These are phyloP conservation scores for Seriola rivoliana DNA, from an alignment of 2,113 vertebrate genomes.

Conservation along the genomic window DNA sequence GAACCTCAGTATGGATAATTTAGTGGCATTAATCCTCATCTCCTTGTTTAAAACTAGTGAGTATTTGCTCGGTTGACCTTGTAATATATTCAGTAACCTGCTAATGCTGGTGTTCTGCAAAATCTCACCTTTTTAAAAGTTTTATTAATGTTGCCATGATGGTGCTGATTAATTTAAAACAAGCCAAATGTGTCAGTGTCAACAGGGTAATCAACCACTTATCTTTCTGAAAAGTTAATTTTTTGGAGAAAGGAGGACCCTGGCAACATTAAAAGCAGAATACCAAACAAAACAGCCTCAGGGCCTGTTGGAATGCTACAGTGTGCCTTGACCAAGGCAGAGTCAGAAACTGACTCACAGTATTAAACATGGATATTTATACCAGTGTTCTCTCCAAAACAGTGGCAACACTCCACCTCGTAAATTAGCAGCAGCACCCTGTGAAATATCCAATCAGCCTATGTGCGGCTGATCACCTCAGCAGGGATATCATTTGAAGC, in stretches of 20 bases:
- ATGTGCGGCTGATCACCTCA: slow-evolving; percentile 70
- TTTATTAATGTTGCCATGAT: slow-evolving; percentile 44
- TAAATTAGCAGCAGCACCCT: slow-evolving; percentile 64
- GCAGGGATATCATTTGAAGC: slow-evolving; percentile 67
- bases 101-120: not conserved
- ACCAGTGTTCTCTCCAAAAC: slow-evolving; percentile 30
- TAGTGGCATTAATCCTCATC: not conserved
- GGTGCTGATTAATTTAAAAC: slow-evolving; percentile 29
- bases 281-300: slow-evolving; percentile 36
- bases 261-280: slow-evolving; percentile 45
- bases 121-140: slow-evolving; percentile 26
- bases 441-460: slow-evolving; percentile 74
- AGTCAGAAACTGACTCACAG: slow-evolving; percentile 51
- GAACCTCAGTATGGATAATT: not conserved
- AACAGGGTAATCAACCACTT: slow-evolving; percentile 38
- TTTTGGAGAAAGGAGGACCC: slow-evolving; percentile 38
- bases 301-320: slow-evolving; percentile 46
- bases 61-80: not conserved
- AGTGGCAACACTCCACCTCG: slow-evolving; percentile 51
- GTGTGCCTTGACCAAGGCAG: slow-evolving; percentile 38
- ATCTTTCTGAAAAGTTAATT: slow-evolving; percentile 38
- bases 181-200: slow-evolving; percentile 24
- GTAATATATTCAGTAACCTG: slow-evolving; percentile 5
- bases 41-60: not conserved
- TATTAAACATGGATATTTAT: slow-evolving; percentile 60